Conservation (phyloP, 2,113 vertebrate species). For the Rhinoderma darwinii region DNA sequence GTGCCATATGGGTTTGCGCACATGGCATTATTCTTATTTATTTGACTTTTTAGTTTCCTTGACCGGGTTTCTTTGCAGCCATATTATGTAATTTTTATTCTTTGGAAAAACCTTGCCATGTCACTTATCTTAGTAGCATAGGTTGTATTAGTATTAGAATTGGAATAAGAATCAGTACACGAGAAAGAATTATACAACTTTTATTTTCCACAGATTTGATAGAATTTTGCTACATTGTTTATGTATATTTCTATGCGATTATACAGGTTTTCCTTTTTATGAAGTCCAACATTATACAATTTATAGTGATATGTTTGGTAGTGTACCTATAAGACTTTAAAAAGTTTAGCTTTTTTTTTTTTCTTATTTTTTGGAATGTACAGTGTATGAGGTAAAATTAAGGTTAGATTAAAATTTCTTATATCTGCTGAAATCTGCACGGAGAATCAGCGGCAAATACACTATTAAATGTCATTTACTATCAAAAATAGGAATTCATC, state of each 20-base stretch:
- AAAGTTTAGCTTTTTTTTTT: constrained; percentile 81
- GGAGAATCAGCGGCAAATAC: constrained; percentile 87
- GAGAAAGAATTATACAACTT: constrained; percentile 92
- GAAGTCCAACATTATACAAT: constrained; percentile 84
- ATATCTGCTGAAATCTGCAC: constrained; percentile 77
- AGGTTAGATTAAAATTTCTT: constrained; percentile 92
- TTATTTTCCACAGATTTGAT: constrained; percentile 96
- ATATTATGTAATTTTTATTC: no score
- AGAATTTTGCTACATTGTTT: constrained; percentile 84
- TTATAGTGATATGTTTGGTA: constrained; percentile 96
- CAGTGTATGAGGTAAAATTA: constrained; percentile 99
- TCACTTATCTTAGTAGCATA: no score
- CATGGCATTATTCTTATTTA: no score
- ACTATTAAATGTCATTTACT: constrained; percentile 92
- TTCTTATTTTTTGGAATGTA: constrained; percentile 94
- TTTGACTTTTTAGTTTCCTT: no score
- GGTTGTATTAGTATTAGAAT: no score
- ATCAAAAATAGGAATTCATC: constrained; percentile 91
- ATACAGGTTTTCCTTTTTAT: constrained; percentile 80
- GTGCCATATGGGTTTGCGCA: no score
- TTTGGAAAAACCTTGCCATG: no score
- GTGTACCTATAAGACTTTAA: constrained; percentile 85
- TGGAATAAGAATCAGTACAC: constrained; percentile 58
- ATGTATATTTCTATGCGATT: constrained; percentile 86
- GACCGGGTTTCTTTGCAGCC: no score